Base-by-base conservation (phyloP, 2,113 vertebrate species). In the Stercorarius parasiticus region DNA sequence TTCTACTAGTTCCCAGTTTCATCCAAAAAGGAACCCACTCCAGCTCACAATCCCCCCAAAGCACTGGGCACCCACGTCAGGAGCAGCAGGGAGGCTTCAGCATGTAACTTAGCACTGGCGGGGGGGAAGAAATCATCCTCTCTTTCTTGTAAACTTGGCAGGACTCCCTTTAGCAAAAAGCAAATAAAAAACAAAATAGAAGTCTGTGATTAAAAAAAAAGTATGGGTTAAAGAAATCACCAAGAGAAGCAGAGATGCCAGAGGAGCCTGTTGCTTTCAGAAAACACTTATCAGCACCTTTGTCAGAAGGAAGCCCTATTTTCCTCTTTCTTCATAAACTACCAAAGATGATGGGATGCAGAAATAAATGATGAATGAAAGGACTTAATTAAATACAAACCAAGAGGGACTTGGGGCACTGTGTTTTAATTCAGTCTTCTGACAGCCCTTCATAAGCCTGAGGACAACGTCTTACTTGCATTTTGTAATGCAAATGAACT, bases 331-430 rank as follows among this genome's bases (percentile, higher is more conserved):
- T 87, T 73, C 81, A 64, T 70, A 74, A 91, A 53, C 58, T 38
- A 70, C 84, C 70, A 58, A 61, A 64, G 73, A 86, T 72, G 84
- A 70, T 34, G 64, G 76, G 69, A 79, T 88, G 62, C 65, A 91
- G 89, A 77, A 95, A 93, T 88, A 90, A 95, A 88, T 53, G 94
- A 77, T 83, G 91, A 94, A 95, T 94, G 85, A 97, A 96, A 90
- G 65, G 43, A 66, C 71, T 95, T 97, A 97, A 97, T 97, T 96
- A 96, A 97, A 95, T 65, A 81, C 64, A 93, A 94, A 80, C 79
- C 50, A 45, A 83, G 40, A 67, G 82, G 59, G 71, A 89, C 83
- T 77, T 19, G 43, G 73, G 95, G 86, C 83, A 49, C 55, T 81
- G 88, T 71, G 58, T 89, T 97, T 95, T 71, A 90, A 88, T 93